Evolutionary conservation across 2,888 invertebrate species (phyloP), one percentile per base, ranked within the genome.

Genomic region (Cheilosia scutellata): DNA sequence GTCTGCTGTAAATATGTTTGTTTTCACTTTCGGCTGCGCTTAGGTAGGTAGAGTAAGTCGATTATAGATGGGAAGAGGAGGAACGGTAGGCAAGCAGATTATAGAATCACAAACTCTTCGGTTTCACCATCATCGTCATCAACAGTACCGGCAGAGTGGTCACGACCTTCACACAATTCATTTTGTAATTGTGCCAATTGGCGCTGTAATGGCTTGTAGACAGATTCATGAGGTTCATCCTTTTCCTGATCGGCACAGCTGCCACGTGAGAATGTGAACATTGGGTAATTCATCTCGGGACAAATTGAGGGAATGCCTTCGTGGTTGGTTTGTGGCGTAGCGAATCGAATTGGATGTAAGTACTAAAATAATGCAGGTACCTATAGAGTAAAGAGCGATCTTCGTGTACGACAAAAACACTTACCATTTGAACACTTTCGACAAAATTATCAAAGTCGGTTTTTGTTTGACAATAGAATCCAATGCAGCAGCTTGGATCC

Each of bases 401-500:
- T 27, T 25, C 11, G 4, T 25, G 5, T 5, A 0, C 2, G 31
- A 25, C 27, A 11, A 0, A 13, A 66, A 49, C 7, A 82, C 88
- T 88, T 91, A 95, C 95, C 90, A 95, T 94, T 90, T 95, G 94
- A 68, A 96, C 95, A 87, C 94, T 94, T 91, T 95, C 95, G 42
- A 96, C 93, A 91, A 96, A 96, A 88, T 94, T 95, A 88, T 96
- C 95, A 92, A 97, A 96, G 88, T 97, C 96, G 83, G 94, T 93
- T 92, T 95, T 95, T 76, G 95, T 95, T 75, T 94, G 94, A 89
- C 97, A 95, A 92, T 97, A 98, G 92, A 98, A 98, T 16, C 97
- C 98, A 82, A 98, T 95, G 89, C 97, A 97, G 92, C 97, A 98
- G 88, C 97, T 97, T 11, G 98, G 98, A 93, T 98, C 98, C 96